phyloP scores from a whole-genome alignment of 2,797 vertebrate genomes.

The Betta splendens region DNA sequence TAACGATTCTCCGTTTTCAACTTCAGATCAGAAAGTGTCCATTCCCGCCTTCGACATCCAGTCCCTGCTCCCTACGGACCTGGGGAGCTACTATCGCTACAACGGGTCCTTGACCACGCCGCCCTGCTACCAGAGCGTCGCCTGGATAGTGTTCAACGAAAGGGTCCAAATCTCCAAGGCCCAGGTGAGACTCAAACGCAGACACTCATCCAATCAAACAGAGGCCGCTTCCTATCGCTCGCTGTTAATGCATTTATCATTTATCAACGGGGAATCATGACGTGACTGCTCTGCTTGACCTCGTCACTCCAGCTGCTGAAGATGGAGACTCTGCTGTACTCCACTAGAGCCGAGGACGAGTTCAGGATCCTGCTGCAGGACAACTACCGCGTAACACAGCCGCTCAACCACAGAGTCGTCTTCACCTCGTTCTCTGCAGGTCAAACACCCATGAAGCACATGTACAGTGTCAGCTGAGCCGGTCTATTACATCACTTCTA shows the following conservation, averaged over 20 bases:
- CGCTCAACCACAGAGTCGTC: constrained; percentile 76
- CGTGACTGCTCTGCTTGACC: background rate
- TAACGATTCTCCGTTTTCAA: constrained; percentile 1
- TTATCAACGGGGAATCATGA: too few relatives aligned
- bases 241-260: too few relatives aligned
- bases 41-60: constrained; percentile 88
- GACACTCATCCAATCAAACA: background rate
- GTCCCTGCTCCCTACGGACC: constrained; percentile 84
- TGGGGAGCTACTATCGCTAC: constrained; percentile 89
- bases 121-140: constrained; percentile 89
- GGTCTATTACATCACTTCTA: background rate
- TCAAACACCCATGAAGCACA: constrained; percentile 36
- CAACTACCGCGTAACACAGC: constrained; percentile 79
- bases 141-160: constrained; percentile 91
- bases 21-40: constrained; percentile 79
- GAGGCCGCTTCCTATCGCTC: too few relatives aligned
- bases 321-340: constrained; percentile 79
- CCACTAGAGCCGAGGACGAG: constrained; percentile 56
- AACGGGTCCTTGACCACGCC: constrained; percentile 95
- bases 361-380: constrained; percentile 74
- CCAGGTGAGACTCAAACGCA: constrained; percentile 80
- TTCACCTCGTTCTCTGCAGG: constrained; percentile 78
- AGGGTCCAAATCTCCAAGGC: constrained; percentile 84
- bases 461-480: background rate
- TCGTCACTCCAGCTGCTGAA: constrained; percentile 70